Conservation (phyloP, 1,140 invertebrate genomes). For the Drosophila neocordata region DNA sequence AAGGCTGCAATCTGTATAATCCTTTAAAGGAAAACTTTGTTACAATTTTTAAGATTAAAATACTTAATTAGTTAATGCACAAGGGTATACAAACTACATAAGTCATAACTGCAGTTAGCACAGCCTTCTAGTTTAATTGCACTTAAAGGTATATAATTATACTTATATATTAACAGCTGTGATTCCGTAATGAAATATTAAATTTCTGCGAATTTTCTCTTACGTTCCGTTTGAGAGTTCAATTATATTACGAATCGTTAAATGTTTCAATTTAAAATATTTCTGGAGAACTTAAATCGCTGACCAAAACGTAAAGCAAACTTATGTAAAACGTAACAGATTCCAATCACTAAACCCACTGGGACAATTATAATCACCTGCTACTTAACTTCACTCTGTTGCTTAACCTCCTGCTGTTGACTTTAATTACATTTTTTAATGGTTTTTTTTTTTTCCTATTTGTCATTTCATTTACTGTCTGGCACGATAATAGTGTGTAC, state of each 20-base stretch:
- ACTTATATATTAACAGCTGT: too few species aligned
- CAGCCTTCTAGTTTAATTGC: too few species aligned
- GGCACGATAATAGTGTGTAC: conserved; percentile 34
- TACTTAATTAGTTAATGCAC: too few species aligned
- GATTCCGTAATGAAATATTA: too few species aligned
- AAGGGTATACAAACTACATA: too few species aligned
- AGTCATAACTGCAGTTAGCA: too few species aligned
- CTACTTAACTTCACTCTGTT: neutral
- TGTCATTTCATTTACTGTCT: conserved; percentile 10
- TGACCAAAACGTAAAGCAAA: conserved; percentile 6
- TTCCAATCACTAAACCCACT: neutral
- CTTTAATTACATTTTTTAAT: conserved; percentile 44
- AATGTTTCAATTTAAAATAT: neutral
- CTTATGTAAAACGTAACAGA: neutral
- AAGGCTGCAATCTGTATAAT: too few species aligned
- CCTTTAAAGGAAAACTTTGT: too few species aligned
- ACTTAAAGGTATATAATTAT: too few species aligned
- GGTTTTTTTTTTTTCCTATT: conserved; percentile 26
- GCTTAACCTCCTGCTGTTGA: conserved; percentile 16
- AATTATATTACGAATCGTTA: neutral
- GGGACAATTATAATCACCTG: neutral
- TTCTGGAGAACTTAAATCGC: conserved; percentile 14
- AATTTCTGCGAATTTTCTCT: too few species aligned
- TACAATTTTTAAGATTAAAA: too few species aligned
- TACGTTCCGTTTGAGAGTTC: too few species aligned